Percentiles rank a stretch among this genome's conserved stretches.
These are phyloP conservation scores for Dioctria linearis DNA, from an alignment of 2,888 invertebrate species.

Conservation along the genomic window DNA sequence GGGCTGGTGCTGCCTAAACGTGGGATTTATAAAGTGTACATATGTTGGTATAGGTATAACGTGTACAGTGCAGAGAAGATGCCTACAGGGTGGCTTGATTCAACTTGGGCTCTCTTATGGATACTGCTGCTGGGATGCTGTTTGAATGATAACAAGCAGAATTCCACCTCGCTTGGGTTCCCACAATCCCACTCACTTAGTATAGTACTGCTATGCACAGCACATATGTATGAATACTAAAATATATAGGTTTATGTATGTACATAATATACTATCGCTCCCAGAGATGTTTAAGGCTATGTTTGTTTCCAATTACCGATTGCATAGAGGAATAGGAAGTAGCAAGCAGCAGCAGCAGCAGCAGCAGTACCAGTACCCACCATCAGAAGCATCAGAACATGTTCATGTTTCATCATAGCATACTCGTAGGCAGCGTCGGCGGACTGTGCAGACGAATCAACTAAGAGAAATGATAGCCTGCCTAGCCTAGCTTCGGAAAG, in stretches of 20 bases:
- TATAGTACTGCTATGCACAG: neutral
- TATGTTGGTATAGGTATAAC: conserved; percentile 5
- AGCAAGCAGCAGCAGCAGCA: neutral
- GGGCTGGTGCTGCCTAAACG: conserved; percentile 7
- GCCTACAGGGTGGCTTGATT: neutral
- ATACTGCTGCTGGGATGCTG: conserved; percentile 24
- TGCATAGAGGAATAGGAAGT: conserved; percentile 26
- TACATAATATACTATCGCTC: neutral
- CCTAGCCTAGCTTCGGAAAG: conserved; percentile 1
- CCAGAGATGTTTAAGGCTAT: conserved; percentile 27
- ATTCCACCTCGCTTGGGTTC: conserved; percentile 28
- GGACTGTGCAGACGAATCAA: neutral
- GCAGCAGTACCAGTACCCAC: neutral
- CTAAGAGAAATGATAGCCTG: neutral
- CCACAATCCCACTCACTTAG: neutral
- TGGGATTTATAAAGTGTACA: conserved; percentile 19
- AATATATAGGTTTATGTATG: neutral
- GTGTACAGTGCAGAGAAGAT: neutral
- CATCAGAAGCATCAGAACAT: neutral
- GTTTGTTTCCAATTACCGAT: conserved; percentile 40
- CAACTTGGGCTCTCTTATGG: neutral
- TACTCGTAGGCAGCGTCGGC: neutral
- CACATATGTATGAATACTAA: too few relatives aligned
- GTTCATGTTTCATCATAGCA: neutral
- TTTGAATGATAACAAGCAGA: conserved; percentile 15